Evolutionary conservation across 2,797 vertebrate species (phyloP).

Genomic region (Falco novaeseelandiae): DNA sequence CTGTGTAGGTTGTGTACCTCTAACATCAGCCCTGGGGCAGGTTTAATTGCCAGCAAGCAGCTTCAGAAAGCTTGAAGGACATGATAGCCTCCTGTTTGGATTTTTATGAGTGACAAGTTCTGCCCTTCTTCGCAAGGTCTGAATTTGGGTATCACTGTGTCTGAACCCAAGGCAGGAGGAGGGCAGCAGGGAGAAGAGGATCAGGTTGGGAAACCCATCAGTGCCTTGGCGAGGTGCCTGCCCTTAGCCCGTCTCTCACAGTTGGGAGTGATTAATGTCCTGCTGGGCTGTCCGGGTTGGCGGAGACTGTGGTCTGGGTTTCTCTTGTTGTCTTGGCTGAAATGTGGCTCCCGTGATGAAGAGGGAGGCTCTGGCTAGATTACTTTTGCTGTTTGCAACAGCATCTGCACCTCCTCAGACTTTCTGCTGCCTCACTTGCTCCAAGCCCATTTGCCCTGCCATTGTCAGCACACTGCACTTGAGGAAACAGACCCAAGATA

Average conservation of each 20-base stretch:
- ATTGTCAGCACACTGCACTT: accelerated
- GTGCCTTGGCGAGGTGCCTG: neutral
- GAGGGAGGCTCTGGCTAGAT: neutral
- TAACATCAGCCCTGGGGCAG: neutral
- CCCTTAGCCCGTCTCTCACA: neutral
- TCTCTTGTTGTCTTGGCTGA: neutral
- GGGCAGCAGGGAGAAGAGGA: neutral
- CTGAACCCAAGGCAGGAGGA: neutral
- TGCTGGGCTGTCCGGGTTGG: neutral
- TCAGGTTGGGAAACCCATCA: neutral
- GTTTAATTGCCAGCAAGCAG: neutral
- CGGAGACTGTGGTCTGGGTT: neutral
- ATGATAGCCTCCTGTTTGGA: neutral
- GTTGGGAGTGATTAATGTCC: neutral
- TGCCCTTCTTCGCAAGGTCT: neutral
- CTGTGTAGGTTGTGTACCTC: no score
- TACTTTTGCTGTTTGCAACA: neutral
- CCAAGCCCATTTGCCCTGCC: neutral
- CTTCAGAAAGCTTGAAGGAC: neutral
- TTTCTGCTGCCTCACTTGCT: neutral
- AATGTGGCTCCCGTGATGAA: neutral
- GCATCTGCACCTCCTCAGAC: neutral
- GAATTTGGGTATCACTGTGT: accelerated
- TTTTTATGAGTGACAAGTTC: neutral
- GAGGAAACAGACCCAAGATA: neutral